Conservation (phyloP, 1,140 invertebrate species). For the Drosophila mayri region DNA sequence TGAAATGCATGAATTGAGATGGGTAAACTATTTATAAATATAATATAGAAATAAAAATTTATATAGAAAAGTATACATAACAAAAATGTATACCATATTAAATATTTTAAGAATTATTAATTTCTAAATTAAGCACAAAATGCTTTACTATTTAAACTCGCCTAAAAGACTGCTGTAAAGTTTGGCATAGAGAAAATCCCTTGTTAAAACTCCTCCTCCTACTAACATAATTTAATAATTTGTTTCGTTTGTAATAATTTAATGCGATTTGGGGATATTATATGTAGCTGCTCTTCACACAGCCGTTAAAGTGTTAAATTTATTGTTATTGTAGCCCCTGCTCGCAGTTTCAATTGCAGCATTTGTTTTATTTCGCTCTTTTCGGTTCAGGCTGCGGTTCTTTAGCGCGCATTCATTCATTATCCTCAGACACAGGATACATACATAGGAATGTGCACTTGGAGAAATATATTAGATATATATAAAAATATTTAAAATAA, state of each 20-base stretch:
- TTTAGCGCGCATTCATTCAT: constrained; percentile 79
- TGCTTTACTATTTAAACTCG: background rate
- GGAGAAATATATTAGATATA: background rate
- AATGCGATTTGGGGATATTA: constrained; percentile 37
- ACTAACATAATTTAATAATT: constrained; percentile 21
- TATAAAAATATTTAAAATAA: background rate
- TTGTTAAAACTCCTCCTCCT: constrained; percentile 1
- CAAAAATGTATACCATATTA: background rate
- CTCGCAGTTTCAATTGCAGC: constrained; percentile 59
- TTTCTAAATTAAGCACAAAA: background rate
- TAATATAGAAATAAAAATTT: background rate
- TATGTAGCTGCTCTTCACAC: constrained; percentile 42
- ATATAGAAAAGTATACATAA: background rate
- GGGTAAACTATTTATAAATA: background rate
- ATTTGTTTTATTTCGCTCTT: constrained; percentile 68
- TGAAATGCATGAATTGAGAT: no score
- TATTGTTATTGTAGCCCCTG: constrained; percentile 65
- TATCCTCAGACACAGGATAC: constrained; percentile 50
- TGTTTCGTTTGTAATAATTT: constrained; percentile 37
- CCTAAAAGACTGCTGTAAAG: constrained; percentile 23
- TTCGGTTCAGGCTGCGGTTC: constrained; percentile 74
- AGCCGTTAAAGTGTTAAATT: constrained; percentile 81
- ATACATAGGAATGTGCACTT: constrained; percentile 7
- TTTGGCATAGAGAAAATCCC: background rate
- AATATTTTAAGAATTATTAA: background rate